Conservation (phyloP, 2,113 vertebrate species). For the Vulpes lagopus region DNA sequence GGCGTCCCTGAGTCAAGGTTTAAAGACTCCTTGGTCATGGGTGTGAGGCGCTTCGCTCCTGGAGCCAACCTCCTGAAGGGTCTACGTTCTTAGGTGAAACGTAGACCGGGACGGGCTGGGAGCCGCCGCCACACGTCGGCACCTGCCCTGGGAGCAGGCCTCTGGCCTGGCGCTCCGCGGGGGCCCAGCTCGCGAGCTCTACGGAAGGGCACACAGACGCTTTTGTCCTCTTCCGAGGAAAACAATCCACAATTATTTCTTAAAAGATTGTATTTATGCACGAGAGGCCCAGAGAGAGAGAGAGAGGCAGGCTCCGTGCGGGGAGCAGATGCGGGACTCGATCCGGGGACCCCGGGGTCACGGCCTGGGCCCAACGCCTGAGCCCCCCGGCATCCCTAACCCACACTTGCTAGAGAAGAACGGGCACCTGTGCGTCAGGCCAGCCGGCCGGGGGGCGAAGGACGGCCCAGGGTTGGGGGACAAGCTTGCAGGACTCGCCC, state of each 20-base stretch:
- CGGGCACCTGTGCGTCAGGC: not conserved
- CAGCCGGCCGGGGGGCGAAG: too few relatives aligned
- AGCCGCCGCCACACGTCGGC: not conserved
- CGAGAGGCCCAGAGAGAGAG: too few relatives aligned
- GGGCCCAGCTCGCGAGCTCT: not conserved
- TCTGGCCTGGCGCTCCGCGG: not conserved
- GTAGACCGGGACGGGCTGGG: not conserved
- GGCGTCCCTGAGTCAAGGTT: too few relatives aligned
- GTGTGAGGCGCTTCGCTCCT: not conserved
- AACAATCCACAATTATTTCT: not conserved
- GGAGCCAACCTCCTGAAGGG: slow-evolving; percentile 13
- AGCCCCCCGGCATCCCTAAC: too few relatives aligned
- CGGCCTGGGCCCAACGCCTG: too few relatives aligned
- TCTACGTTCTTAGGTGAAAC: not conserved
- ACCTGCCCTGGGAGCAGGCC: not conserved
- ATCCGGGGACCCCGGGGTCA: too few relatives aligned
- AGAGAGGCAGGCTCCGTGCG: too few relatives aligned
- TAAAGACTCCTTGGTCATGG: not conserved
- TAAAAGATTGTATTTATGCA: too few relatives aligned
- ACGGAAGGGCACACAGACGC: not conserved
- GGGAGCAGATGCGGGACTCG: too few relatives aligned
- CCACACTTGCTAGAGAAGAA: not conserved
- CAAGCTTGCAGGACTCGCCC: too few relatives aligned
- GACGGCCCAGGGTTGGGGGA: too few relatives aligned
- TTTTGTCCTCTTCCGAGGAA: not conserved